Base-by-base conservation (phyloP, 2,888 invertebrate species). In the Pediacus dermestoides region DNA sequence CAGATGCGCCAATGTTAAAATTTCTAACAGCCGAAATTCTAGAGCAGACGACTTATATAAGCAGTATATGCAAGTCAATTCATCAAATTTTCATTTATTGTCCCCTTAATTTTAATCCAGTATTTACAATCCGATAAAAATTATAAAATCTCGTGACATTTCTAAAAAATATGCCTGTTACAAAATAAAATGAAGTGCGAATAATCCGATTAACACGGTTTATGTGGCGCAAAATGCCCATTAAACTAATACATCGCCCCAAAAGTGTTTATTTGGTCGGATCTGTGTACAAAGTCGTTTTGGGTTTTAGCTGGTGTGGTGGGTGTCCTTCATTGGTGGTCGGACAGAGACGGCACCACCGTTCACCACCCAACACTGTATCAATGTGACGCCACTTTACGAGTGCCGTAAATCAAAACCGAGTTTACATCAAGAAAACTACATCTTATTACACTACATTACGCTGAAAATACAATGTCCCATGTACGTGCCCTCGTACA, bases 401-500 rank as follows among this genome's bases (percentile, higher is more conserved):
- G 39, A 37, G 34, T 18, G 25, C 12, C 39, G 27, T 39, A 39
- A 43, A 43, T 39, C 36, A 39, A 23, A 36, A 32, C 6, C 28
- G 35, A 43, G 39, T 43, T 43, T 43, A 39, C 39, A 43, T 39
- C 43, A 43, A 40, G 43, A 43, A 40, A 43, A 32, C 39, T 35
- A 36, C 39, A 43, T 35, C 43, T 43, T 43, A 43, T 43, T 43
- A 43, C 43, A 33, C 33, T 43, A 43, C 43, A 43, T 43, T 43
- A 43, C 39, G 35, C 39, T 21, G 25, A 36, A 36, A 39, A 39
- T 42, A 39, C 39, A 30, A 34, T 31, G 34, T 39, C 22, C 21
- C n/a, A 18, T 18, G 21, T 41, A 52, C 47, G 48, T 46, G 49
- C 40, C 21, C 35, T 32, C 34, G 30, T 28, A 34, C 18, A 26